Evolutionary conservation across 1,140 invertebrate species (phyloP).

Genomic region (Globodera rostochiensis): DNA sequence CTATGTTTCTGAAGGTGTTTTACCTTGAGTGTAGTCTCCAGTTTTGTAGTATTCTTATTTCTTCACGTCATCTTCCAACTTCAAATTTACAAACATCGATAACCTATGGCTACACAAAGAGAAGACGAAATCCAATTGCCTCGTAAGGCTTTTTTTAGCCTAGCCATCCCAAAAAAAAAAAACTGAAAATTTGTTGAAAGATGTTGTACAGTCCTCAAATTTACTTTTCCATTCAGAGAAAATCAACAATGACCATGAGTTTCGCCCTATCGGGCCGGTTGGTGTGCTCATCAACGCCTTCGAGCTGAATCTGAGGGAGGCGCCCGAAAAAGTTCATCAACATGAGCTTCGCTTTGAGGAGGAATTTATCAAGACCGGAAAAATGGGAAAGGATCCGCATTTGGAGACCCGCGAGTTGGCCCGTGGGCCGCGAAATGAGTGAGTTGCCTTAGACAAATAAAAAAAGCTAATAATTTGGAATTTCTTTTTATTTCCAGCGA

Average conservation of each 20-base stretch:
- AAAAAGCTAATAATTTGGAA: not conserved
- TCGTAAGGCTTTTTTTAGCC: too few relatives aligned
- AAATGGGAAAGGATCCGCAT: not conserved
- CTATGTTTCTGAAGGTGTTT: too few relatives aligned
- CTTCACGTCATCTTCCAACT: not conserved
- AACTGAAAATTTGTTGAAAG: too few relatives aligned
- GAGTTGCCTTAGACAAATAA: not conserved
- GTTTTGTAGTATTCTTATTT: too few relatives aligned
- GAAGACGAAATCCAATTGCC: too few relatives aligned
- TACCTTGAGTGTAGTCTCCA: too few relatives aligned
- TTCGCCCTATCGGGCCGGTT: not conserved
- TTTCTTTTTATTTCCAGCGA: conserved; percentile 26
- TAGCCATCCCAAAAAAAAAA: too few relatives aligned
- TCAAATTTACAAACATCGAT: not conserved
- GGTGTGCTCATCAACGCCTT: conserved; percentile 10
- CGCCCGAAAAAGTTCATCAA: not conserved
- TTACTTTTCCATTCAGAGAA: not conserved
- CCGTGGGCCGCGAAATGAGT: conserved; percentile 18
- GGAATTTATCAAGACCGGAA: not conserved
- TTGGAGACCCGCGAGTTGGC: not conserved
- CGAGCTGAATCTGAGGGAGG: not conserved
- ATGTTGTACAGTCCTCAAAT: not conserved
- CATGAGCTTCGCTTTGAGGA: conserved; percentile 10
- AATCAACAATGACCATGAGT: not conserved
- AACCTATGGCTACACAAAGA: too few relatives aligned